Conservation (phyloP, 2,888 invertebrate species). For the Pandemis cinnamomeana region DNA sequence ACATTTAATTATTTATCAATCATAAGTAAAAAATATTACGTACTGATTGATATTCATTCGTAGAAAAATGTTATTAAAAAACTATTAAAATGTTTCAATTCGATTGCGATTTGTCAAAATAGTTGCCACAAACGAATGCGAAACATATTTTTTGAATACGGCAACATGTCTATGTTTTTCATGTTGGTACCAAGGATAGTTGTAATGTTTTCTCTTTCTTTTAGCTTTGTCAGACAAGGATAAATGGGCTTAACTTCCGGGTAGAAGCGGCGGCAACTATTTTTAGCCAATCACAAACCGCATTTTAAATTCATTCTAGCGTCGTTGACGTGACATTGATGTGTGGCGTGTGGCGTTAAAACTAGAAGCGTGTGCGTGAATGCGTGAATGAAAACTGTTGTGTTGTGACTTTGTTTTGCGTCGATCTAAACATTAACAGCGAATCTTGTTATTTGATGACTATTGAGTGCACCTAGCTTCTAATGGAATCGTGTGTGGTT, state of each 20-base stretch:
- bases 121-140: not conserved
- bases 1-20: too few relatives aligned
- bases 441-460: slow-evolving; percentile 40
- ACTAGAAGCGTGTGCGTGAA: slow-evolving; percentile 56
- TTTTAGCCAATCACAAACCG: slow-evolving; percentile 70
- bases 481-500: slow-evolving; percentile 70
- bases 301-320: slow-evolving; percentile 74
- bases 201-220: slow-evolving; percentile 41
- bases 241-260: slow-evolving; percentile 43
- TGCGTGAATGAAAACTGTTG: slow-evolving; percentile 54
- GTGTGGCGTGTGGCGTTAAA: slow-evolving; percentile 55
- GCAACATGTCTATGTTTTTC: slow-evolving; percentile 8
- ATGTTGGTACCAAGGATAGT: slow-evolving; percentile 13
- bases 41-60: too few relatives aligned
- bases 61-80: too few relatives aligned
- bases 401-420: slow-evolving; percentile 47
- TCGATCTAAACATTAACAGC: slow-evolving; percentile 45
- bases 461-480: slow-evolving; percentile 40
- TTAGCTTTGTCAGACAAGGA: slow-evolving; percentile 42
- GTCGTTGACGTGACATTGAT: slow-evolving; percentile 73
- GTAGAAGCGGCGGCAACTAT: slow-evolving; percentile 53
- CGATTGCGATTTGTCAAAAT: not conserved
- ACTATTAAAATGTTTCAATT: too few relatives aligned
- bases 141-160: slow-evolving; percentile 5
- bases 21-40: too few relatives aligned